Base-by-base conservation (phyloP, 2,797 vertebrate genomes). In the Sebastes baramenuke region DNA sequence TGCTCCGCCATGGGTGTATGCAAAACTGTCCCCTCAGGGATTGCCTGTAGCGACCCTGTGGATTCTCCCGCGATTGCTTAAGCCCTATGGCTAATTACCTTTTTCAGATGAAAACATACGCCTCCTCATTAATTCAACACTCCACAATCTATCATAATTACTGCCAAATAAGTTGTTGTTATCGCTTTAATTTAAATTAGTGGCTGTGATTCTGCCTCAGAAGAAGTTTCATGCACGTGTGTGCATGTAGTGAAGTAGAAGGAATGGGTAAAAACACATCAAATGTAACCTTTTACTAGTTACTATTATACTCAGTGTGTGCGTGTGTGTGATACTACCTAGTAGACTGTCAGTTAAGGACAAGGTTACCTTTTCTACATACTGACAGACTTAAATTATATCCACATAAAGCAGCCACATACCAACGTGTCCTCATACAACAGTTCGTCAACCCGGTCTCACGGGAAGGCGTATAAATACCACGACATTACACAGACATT, bases 111-210 rank as follows among this genome's bases (percentile, higher is more conserved):
- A 93, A 95, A 93, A 93, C 88, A 93, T 89, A 93, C 70, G 79
- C 92, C 89, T 93, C 82, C 84, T 94, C 89, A 94, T 94, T 93
- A 94, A 94, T 93, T 89, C 88, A 81, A 32, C 88, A 74, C 83
- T 82, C 68, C 42, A 75, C 89, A 80, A 91, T 95, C 85, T 82
- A 94, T 95, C 93, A 92, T 94, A 93, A 95, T 96, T 95, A 92
- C 80, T 81, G 84, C 70, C 92, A 92, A 95, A 93, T 90, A 94
- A 92, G 80, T 93, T 90, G 88, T 94, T 94, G 93, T 91, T 93
- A 92, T 92, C 70, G 34, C 77, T 93, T 93, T 90, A 87, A 94
- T 94, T 93, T 86, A 88, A 90, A 91, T 93, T 87, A 91, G 81
- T 79, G 58, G 75, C 78, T 75, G 67, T 75, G 87, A 91, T 81